Evolutionary conservation across 1,140 invertebrate species (phyloP).

Genomic region (Arctopsyche grandis): DNA sequence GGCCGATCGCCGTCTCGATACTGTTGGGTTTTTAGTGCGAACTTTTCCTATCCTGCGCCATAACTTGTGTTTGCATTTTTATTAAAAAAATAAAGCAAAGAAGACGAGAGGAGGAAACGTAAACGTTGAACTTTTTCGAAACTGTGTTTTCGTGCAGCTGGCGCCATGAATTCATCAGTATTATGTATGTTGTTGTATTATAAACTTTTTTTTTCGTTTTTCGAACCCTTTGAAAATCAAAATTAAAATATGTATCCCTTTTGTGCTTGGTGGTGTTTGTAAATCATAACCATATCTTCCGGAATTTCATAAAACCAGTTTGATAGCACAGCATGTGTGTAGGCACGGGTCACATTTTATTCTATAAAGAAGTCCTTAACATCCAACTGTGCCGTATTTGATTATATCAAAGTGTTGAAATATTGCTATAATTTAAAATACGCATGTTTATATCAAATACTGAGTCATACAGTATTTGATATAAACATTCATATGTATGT

Average conservation of each 20-base stretch:
- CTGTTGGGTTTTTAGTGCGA: neutral
- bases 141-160: slow-evolving; percentile 6
- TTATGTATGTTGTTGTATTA: neutral
- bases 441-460: no score
- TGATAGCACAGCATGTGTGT: neutral
- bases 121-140: neutral
- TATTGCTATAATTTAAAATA: no score
- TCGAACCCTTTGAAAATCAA: neutral
- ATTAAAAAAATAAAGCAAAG: slow-evolving; percentile 8
- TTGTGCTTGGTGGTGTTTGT: no score
- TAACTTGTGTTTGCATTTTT: slow-evolving; percentile 20
- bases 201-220: slow-evolving; percentile 5
- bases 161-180: slow-evolving; percentile 16
- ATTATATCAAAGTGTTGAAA: no score
- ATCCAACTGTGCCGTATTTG: no score
- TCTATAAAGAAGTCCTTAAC: no score
- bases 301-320: slow-evolving; percentile 5
- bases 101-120: neutral
- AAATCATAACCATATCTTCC: no score
- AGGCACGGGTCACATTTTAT: neutral
- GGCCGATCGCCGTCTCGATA: neutral
- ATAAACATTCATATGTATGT: no score
- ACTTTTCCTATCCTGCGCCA: neutral
- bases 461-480: no score
- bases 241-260: no score